A percentile compares a stretch with the other conserved stretches of the same genome.
phyloP scores from a whole-genome alignment of 1,140 invertebrate species.

The Hyphantria cunea region DNA sequence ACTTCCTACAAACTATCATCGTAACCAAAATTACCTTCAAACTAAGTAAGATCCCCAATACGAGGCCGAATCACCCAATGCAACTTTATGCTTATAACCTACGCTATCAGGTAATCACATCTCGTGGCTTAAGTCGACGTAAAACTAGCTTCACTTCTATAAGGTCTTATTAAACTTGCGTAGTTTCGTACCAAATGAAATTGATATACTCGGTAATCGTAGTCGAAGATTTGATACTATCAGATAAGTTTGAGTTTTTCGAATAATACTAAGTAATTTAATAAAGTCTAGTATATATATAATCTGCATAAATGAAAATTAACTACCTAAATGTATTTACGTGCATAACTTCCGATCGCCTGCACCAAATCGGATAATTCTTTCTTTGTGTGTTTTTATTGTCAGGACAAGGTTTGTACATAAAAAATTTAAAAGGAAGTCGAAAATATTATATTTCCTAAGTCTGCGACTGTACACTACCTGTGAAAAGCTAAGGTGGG shows the following conservation, averaged over 20 bases:
- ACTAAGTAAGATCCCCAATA: neutral
- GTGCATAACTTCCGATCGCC: too few species aligned
- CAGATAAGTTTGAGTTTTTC: neutral
- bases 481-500: too few species aligned
- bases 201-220: neutral
- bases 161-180: conserved; percentile 22
- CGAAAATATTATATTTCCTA: too few species aligned
- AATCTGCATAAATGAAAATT: too few species aligned
- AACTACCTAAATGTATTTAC: too few species aligned
- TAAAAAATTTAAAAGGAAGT: too few species aligned
- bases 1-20: neutral
- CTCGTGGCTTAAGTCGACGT: conserved; percentile 8
- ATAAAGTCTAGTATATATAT: too few species aligned
- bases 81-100: conserved; percentile 16
- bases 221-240: neutral
- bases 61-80: neutral
- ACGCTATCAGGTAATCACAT: conserved; percentile 14
- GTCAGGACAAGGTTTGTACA: too few species aligned
- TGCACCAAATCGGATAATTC: too few species aligned
- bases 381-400: too few species aligned
- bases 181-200: conserved; percentile 8
- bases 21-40: neutral
- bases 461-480: too few species aligned
- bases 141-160: conserved; percentile 16
- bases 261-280: neutral